Base-by-base conservation (phyloP, 1,140 invertebrate species). In the Drosophila punjabiensis region DNA sequence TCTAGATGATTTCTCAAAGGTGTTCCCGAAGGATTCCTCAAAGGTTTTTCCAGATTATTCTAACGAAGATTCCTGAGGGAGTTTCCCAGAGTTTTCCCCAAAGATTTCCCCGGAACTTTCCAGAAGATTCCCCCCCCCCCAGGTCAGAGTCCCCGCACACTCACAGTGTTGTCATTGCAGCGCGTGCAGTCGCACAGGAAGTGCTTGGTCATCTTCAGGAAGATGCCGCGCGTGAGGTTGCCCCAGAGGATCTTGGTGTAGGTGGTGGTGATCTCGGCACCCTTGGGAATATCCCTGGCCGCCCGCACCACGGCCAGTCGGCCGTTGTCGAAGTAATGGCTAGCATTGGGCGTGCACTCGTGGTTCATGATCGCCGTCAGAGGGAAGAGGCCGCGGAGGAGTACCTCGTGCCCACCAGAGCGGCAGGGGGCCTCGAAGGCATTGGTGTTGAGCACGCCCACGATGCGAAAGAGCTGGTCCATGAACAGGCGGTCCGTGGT, bases 161-260 rank as follows among this genome's bases (percentile, higher is more conserved):
- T 89, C 79, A 93, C 97, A 28, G 95, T 95, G 3, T 95, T 95
- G 93, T 97, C 97, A 24, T 93, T 92, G 92, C 97, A 97, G 33
- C 97, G 94, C 14, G 85, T 78, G 87, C 97, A 98, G 47, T 93
- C 93, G 85, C 97, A 98, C 37, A 94, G 92, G 88, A 98, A 98
- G 82, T 96, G 94, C 94, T 97, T 97, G 9, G 96, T 96, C 75
- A 94, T 94, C 69, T 93, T 94, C 5, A 97, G 93, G 88, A 96
- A 95, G 32, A 95, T 94, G 43, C 95, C 93, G 64, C 97, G 93
- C 1, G 95, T 94, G 0, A 94, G 93, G 10, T 96, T 97, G 39
- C 96, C 95, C 96, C 96, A 97, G 4, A 97, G 92, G 33, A 96
- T 84, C 60, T 96, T 95, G 2, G 96, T 95, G 76, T 98, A 97